phyloP scores from a whole-genome alignment of 2,888 invertebrate genomes.

The Dryadula phaetusa region DNA sequence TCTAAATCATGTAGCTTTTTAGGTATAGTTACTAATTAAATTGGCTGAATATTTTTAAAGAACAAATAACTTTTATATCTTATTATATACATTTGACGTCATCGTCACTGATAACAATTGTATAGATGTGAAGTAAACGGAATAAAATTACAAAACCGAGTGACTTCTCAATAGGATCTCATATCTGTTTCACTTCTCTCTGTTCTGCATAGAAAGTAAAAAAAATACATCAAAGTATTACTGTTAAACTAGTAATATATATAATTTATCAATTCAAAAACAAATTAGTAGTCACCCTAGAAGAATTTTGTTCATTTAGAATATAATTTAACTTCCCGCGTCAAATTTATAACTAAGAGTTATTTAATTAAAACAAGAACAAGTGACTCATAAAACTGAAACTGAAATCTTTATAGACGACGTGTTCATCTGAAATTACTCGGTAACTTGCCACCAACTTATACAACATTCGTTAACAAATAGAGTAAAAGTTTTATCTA shows the following conservation, averaged over 20 bases:
- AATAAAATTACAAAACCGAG: too few relatives aligned
- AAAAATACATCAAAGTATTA: neutral
- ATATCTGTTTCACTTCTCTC: neutral
- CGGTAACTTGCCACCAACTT: slow-evolving; percentile 57
- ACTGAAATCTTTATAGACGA: slow-evolving; percentile 65
- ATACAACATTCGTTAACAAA: slow-evolving; percentile 59
- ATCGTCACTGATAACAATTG: too few relatives aligned
- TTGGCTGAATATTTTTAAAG: too few relatives aligned
- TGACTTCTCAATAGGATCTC: too few relatives aligned
- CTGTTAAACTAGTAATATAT: neutral
- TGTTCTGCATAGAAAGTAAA: neutral
- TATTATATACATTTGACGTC: too few relatives aligned
- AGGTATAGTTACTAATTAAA: too few relatives aligned
- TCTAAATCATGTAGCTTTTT: too few relatives aligned
- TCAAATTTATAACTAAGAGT: slow-evolving; percentile 39
- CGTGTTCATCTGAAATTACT: slow-evolving; percentile 57
- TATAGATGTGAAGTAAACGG: too few relatives aligned
- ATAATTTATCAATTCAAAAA: neutral
- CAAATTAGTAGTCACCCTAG: neutral
- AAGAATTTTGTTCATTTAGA: neutral
- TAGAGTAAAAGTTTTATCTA: slow-evolving; percentile 63
- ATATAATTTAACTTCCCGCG: slow-evolving; percentile 32
- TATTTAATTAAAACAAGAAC: slow-evolving; percentile 67
- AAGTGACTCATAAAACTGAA: slow-evolving; percentile 67
- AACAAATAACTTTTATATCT: too few relatives aligned